A percentile compares a stretch with the other conserved stretches of the same genome.
Conservation (phyloP, 2,113 vertebrate species). For the Phrynosoma platyrhinos region DNA sequence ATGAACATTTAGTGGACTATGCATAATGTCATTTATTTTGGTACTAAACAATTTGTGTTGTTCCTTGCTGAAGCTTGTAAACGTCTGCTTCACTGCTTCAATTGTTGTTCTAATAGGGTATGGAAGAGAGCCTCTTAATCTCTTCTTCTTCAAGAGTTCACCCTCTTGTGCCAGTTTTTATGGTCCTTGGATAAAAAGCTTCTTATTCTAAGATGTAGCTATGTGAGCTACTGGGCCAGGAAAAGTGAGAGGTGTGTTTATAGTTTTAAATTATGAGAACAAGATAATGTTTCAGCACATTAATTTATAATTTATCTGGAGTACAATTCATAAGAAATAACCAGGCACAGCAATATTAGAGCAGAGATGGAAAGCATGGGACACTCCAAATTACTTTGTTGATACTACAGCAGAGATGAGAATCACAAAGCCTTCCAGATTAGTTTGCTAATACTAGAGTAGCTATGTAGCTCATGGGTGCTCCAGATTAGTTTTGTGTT, state of each 20-base stretch:
- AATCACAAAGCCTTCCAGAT: too few relatives aligned
- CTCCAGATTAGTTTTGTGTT: too few relatives aligned
- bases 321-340: constrained; percentile 1
- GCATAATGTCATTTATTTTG: constrained; percentile 25
- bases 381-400: too few relatives aligned
- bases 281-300: constrained; percentile 20
- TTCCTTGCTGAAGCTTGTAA: constrained; percentile 25
- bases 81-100: neutral
- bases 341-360: neutral
- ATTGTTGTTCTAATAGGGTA: constrained; percentile 27
- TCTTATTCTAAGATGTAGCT: constrained; percentile 19
- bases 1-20: neutral
- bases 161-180: constrained; percentile 6
- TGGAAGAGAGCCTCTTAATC: constrained; percentile 30
- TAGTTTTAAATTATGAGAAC: constrained; percentile 32
- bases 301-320: constrained; percentile 16
- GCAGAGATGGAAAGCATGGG: neutral
- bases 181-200: neutral
- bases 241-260: constrained; percentile 36
- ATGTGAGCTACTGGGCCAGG: neutral
- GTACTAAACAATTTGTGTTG: constrained; percentile 25
- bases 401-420: too few relatives aligned
- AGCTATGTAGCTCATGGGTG: too few relatives aligned
- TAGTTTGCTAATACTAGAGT: too few relatives aligned
- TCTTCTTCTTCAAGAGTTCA: constrained; percentile 41